A percentile compares a stretch with the other conserved stretches of the same genome.
These are phyloP conservation scores for Microctonus brassicae DNA, from an alignment of 2,888 invertebrate genomes.

Conservation along the genomic window DNA sequence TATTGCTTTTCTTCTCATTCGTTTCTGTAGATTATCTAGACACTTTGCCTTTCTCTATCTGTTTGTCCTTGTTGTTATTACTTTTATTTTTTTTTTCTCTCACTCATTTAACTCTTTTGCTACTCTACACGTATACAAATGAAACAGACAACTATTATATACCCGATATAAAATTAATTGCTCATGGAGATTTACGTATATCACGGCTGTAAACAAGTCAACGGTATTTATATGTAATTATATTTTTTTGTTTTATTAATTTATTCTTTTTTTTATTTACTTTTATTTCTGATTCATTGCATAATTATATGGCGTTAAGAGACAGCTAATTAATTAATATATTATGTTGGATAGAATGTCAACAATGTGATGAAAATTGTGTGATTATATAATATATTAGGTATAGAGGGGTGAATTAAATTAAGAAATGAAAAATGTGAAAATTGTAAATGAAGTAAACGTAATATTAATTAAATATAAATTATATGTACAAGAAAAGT, in stretches of 20 bases:
- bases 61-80: constrained; percentile 22
- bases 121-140: constrained; percentile 39
- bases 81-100: constrained; percentile 22
- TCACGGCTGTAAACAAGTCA: constrained; percentile 66
- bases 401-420: neutral
- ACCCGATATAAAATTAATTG: constrained; percentile 65
- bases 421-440: neutral
- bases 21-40: constrained; percentile 6
- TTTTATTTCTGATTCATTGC: constrained; percentile 61
- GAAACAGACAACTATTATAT: constrained; percentile 22
- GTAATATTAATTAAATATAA: too few relatives aligned
- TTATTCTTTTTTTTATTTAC: too few relatives aligned
- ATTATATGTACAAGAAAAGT: too few relatives aligned
- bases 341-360: constrained; percentile 46
- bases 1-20: constrained; percentile 26
- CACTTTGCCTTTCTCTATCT: constrained; percentile 1
- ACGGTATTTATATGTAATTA: too few relatives aligned
- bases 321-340: constrained; percentile 63
- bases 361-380: constrained; percentile 24
- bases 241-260: too few relatives aligned
- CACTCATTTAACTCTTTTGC: neutral
- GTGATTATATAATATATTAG: neutral
- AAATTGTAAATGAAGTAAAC: neutral
- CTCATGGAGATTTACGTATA: constrained; percentile 64
- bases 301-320: constrained; percentile 67